phyloP scores from a whole-genome alignment of 2,888 invertebrate species.

The Physocephala rufipes region DNA sequence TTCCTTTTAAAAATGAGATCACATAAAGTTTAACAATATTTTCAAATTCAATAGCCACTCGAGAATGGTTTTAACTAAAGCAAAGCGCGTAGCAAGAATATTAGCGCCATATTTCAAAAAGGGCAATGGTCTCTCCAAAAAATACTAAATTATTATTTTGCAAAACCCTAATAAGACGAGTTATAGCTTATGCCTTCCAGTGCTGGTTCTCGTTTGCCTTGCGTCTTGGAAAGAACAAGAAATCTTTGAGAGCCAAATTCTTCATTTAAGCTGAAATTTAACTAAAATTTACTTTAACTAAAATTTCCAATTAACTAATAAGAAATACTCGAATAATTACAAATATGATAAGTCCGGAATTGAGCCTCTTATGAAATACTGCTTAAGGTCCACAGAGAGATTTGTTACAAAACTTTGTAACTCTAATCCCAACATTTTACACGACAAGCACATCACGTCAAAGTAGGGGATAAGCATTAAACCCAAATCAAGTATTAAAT shows the following conservation, averaged over 20 bases:
- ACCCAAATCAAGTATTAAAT: not conserved
- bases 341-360: not conserved
- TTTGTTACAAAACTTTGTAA: not conserved
- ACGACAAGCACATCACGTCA: not conserved
- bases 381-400: not conserved
- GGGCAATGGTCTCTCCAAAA: constrained; percentile 1
- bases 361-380: constrained; percentile 1
- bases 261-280: too few relatives aligned
- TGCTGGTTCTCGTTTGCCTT: not conserved
- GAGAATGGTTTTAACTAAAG: not conserved
- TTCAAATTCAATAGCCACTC: not conserved
- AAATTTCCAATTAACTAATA: not conserved
- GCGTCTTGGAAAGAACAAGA: not conserved
- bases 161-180: not conserved
- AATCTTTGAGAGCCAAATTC: not conserved
- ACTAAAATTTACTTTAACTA: too few relatives aligned
- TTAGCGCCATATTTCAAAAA: constrained; percentile 2
- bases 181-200: not conserved
- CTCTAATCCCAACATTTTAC: not conserved
- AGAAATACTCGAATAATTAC: not conserved
- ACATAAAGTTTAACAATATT: not conserved
- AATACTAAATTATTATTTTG: constrained; percentile 10
- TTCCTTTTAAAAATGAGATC: not conserved
- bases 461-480: not conserved
- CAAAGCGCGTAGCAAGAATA: not conserved